phyloP scores from a whole-genome alignment of 2,113 vertebrate genomes.

The Cyprinodon tularosa region DNA sequence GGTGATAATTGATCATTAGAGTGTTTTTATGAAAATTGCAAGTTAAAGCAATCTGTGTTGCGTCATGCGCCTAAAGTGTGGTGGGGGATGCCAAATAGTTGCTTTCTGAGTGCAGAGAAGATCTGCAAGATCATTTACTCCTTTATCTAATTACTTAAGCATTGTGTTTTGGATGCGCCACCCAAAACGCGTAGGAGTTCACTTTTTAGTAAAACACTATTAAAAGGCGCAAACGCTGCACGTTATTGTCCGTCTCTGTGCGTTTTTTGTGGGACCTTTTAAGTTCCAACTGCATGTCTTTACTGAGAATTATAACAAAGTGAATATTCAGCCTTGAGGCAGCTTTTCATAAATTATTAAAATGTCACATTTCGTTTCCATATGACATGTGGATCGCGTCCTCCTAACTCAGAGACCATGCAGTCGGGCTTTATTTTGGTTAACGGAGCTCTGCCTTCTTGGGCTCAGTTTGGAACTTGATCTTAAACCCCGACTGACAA shows the following conservation, averaged over 20 bases:
- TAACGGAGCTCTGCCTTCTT: constrained; percentile 50
- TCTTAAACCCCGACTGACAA: constrained; percentile 64
- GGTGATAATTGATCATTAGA: constrained; percentile 17
- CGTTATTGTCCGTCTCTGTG: not conserved
- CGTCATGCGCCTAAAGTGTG: constrained; percentile 6
- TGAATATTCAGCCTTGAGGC: not conserved
- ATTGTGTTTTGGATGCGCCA: constrained; percentile 4
- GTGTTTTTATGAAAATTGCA: constrained; percentile 7
- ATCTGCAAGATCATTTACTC: not conserved
- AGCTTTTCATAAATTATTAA: constrained; percentile 16
- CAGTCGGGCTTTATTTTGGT: constrained; percentile 64
- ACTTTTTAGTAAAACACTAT: constrained; percentile 28
- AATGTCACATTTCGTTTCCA: constrained; percentile 14
- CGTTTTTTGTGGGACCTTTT: constrained; percentile 16
- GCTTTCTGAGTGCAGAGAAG: constrained; percentile 20
- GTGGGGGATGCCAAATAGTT: not conserved
- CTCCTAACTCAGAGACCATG: constrained; percentile 46
- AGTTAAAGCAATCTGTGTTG: not conserved
- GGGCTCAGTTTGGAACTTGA: constrained; percentile 67
- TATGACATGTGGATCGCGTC: constrained; percentile 60
- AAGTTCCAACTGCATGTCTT: constrained; percentile 47
- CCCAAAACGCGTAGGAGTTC: constrained; percentile 22
- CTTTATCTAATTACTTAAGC: not conserved
- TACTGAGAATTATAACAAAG: not conserved
- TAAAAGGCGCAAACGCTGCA: constrained; percentile 3